Percentiles rank a stretch among this genome's conserved stretches.
Conservation (phyloP, 2,797 vertebrate species). For the Siniperca obscura region DNA sequence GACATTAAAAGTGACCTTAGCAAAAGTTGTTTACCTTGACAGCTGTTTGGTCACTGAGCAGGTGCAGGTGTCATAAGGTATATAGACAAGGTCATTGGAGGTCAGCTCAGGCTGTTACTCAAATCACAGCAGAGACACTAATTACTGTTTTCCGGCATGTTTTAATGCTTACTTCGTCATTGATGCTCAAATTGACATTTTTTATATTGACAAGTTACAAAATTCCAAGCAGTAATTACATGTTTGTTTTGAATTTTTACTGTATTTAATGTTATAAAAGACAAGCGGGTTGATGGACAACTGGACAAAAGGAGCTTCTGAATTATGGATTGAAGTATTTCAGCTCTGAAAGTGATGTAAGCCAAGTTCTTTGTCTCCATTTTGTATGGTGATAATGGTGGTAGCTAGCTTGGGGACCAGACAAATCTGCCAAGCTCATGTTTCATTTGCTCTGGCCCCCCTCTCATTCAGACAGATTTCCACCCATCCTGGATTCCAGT, state of each 20-base stretch:
- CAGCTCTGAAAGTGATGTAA: neutral
- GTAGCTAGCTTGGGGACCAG: neutral
- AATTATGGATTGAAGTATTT: neutral
- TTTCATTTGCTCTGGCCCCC: no score
- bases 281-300: neutral
- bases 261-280: conserved; percentile 1
- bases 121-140: neutral
- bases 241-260: neutral
- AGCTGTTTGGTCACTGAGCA: conserved; percentile 7
- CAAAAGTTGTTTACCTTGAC: conserved; percentile 5
- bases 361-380: neutral
- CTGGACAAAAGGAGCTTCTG: conserved; percentile 4
- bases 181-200: neutral
- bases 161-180: neutral
- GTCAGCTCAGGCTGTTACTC: neutral
- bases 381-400: neutral
- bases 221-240: neutral
- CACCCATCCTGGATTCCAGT: no score
- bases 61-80: neutral
- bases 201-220: no score
- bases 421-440: no score
- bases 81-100: neutral
- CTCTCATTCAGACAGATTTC: no score
- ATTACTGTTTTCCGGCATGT: neutral
- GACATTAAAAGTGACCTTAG: neutral